Evolutionary conservation across 2,113 vertebrate genomes (phyloP), one percentile per base, ranked within the genome.

Genomic region (Actenoides hombroni): DNA sequence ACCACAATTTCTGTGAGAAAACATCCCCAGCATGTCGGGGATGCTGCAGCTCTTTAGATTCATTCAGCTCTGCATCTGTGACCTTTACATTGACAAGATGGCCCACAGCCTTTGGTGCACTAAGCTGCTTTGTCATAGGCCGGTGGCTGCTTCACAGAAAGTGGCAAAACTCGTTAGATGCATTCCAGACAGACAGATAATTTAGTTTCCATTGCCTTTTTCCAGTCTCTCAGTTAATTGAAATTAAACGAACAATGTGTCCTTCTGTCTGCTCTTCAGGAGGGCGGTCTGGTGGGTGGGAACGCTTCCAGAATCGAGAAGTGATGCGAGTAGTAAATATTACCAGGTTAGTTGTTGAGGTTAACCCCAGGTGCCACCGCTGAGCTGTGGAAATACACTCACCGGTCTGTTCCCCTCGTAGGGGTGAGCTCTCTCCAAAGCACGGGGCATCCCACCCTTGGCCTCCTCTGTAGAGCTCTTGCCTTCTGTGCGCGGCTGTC

Each of bases 191-290:
- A 68, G 68, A 56, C 46, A 25, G 51, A 10, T 20, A 10, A 64
- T 78, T 83, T 60, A 15, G 81, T 83, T 93, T 46, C 83, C 68
- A 16, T 11, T 90, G 85, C 67, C 73, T 61, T 90, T 86, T 65
- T 76, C 83, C 42, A 33, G 75, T 65, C 37, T 68, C 56, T 51
- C 31, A 6, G 68, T 81, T 92, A 88, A 88, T 7, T 71, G 80
- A 84, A 75, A 48, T 75, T 16, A 75, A 88, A 90, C 44, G 60
- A 83, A 94, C 92, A 95, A 69, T 51, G 59, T 19, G 24, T 79
- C 60, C 78, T 82, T 86, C 85, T 94, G 93, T 88, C 86, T 86
- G 60, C 83, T 88, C 51, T 75, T 88, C 53, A 86, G 86, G 64
- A 86, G 92, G 73, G 69, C 76, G 35, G 48, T 51, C 86, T 90